Evolutionary conservation across 1,140 invertebrate genomes (phyloP), one percentile per base, ranked within the genome.

Genomic region (Drosophila biarmipes): DNA sequence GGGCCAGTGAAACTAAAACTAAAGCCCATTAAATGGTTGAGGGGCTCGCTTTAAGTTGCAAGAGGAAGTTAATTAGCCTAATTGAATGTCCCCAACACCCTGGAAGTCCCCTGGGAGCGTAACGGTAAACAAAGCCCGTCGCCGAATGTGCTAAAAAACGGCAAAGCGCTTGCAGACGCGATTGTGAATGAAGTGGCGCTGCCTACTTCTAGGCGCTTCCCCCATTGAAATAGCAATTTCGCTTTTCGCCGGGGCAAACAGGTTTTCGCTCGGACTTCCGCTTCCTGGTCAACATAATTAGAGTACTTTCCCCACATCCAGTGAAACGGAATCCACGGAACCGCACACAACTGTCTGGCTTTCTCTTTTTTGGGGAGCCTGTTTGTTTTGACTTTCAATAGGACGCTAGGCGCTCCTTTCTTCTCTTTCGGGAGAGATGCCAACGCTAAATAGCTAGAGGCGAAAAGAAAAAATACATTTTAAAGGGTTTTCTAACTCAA

Each of bases 231-330:
- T 21, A n/a, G 2, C n/a, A 21, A 46, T 61, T 68, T 63, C 59
- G 37, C 51, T 67, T 76, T 64, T 46, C 19, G 42, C 27, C 38
- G 15, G 35, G 37, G 24, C 38, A 66, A 77, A 59, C 57, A 57
- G 73, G 56, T 76, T 81, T 48, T 42, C 35, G 27, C 15, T 52
- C 27, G 46, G 45, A 63, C 82, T 87, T 87, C 74, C 82, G 78
- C 82, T 87, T 87, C 84, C 82, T 87, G 84, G 82, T 86, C 80
- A 77, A 78, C 74, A 78, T 87, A 79, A 87, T 87, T 78, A 78
- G 79, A 87, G 49, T 87, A 87, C 84, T 87, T 82, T 78, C 81
- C 37, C 75, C 66, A 45, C 21, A 17, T 19, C 8, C 11, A 31
- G 51, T 15, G 31, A 15, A 61, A 21, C 34, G 21, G 21, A 56